Conservation (phyloP, 2,113 vertebrate genomes). For the Festucalex cinctus region DNA sequence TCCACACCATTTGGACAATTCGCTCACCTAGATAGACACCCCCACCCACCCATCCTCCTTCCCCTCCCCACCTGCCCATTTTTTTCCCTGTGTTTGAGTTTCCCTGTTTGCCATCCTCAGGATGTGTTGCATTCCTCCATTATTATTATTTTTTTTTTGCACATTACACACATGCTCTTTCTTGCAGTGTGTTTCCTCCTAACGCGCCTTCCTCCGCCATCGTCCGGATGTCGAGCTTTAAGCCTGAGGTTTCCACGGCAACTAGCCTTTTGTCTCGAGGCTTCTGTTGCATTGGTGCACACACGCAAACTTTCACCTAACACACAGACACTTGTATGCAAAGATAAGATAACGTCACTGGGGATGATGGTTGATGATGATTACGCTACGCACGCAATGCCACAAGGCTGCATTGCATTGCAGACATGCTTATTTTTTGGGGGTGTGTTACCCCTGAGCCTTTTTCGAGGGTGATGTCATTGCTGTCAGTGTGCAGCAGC, state of each 20-base stretch:
- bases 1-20: constrained; percentile 13
- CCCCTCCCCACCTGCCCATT: constrained; percentile 8
- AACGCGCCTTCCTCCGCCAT: constrained; percentile 49
- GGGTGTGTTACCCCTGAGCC: constrained; percentile 6
- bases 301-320: constrained; percentile 23
- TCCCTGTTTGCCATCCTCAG: constrained; percentile 9
- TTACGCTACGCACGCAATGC: constrained; percentile 5
- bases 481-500: constrained; percentile 26
- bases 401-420: not conserved
- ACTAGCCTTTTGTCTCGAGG: constrained; percentile 73
- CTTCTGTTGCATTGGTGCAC: constrained; percentile 65
- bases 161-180: constrained; percentile 24
- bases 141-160: constrained; percentile 20
- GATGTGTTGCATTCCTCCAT: constrained; percentile 22
- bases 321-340: not conserved
- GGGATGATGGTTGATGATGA: not conserved
- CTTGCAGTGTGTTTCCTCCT: constrained; percentile 32
- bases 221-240: constrained; percentile 57
- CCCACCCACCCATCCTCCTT: not conserved
- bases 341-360: constrained; percentile 9
- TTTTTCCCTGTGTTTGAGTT: constrained; percentile 20
- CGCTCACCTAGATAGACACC: constrained; percentile 15
- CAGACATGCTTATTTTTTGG: not conserved
- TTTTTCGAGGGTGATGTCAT: constrained; percentile 26
- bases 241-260: constrained; percentile 75